Evolutionary conservation across 1,140 invertebrate species (phyloP), one percentile per base, ranked within the genome.

Genomic region (Drosophila simulans): DNA sequence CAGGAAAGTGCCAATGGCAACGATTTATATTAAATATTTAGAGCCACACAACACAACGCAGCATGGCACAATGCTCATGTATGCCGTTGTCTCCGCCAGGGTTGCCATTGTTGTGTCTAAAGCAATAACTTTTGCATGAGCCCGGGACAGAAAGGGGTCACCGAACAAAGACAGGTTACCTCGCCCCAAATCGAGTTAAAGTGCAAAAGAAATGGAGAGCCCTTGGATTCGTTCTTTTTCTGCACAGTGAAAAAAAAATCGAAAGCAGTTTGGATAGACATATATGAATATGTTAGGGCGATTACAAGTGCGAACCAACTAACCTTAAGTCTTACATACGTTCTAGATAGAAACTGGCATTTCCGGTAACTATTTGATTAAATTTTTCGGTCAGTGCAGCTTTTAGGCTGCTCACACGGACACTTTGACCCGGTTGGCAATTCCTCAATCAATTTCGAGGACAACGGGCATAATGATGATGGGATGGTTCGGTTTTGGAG

Each of bases 11-110:
- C 74, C 79, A 82, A 62, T 82, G 75, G 66, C 65, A 79, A 64
- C 62, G 62, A 79, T 75, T 78, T 65, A 65, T 86, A 85, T 86
- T 86, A 77, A 85, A 86, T 86, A 85, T 82, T 82, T 75, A 84
- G 69, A 80, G 48, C 39, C 48, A 45, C 52, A 49, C 51, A 74
- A 75, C 60, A 56, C 58, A 63, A 37, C 63, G 15, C 31, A 39
- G 27, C 15, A 45, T 22, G 35, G 37, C 65, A 69, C 66, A 70
- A 71, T 71, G 43, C 43, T 45, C 43, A 68, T 20, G 15, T 39
- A 42, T 27, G 34, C 35, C 42, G 49, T 70, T 66, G 66, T 62
- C 69, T 66, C 48, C 20, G 45, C 57, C 62, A 75, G 49, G 56
- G 60, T 71, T 77, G 66, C 66, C 68, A 69, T 81, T 85, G 73